A percentile compares a stretch with the other conserved stretches of the same genome.
Conservation (phyloP, 2,797 vertebrate genomes). For the Erithacus rubecula region DNA sequence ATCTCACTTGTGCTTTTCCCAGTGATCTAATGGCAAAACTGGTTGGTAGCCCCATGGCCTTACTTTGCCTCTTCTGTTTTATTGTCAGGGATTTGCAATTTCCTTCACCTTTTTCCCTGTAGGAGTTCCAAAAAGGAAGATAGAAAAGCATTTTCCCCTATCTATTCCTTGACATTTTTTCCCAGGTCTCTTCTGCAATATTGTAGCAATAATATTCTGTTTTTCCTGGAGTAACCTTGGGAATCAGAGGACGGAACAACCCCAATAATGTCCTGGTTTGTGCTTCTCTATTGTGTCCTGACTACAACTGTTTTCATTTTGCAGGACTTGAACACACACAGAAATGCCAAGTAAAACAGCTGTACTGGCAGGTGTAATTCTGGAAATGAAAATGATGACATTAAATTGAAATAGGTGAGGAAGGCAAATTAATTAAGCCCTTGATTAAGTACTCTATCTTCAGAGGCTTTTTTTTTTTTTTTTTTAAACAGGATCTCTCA, state of each 20-base stretch:
- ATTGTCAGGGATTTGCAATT: background rate
- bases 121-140: background rate
- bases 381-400: background rate
- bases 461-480: background rate
- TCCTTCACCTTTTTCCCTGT: background rate
- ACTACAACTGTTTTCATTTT: background rate
- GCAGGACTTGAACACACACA: background rate
- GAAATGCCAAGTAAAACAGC: background rate
- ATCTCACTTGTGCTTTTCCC: background rate
- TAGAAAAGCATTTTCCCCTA: background rate
- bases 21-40: background rate
- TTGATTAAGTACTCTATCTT: background rate
- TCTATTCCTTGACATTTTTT: background rate
- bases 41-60: accelerated
- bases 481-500: background rate
- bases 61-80: background rate
- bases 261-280: background rate
- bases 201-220: background rate
- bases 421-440: background rate
- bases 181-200: background rate
- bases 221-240: background rate
- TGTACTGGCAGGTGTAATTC: background rate
- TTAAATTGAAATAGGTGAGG: background rate
- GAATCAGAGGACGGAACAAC: background rate
- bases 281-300: accelerated